phyloP scores from a whole-genome alignment of 2,888 invertebrate genomes.

The Sinodicranocentrus sp. region DNA sequence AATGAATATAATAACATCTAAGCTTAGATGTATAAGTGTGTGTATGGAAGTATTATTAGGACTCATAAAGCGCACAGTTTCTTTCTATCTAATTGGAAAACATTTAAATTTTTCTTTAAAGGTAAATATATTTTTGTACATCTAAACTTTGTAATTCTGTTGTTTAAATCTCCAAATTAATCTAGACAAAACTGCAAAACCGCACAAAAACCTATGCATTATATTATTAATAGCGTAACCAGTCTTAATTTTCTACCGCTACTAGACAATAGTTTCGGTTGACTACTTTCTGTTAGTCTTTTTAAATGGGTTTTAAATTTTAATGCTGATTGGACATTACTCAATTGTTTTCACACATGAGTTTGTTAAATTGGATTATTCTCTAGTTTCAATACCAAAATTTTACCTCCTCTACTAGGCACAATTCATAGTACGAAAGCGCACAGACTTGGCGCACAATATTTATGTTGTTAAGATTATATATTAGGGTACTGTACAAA shows the following conservation, averaged over 20 bases:
- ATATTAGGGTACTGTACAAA: slow-evolving; percentile 21
- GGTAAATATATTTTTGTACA: no score
- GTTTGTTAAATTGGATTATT: background rate
- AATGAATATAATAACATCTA: slow-evolving; percentile 46
- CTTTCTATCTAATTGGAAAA: slow-evolving; percentile 34
- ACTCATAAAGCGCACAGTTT: slow-evolving; percentile 59
- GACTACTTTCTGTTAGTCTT: no score
- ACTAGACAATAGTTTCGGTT: no score
- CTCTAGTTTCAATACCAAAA: slow-evolving; percentile 13
- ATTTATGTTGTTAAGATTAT: slow-evolving; percentile 50
- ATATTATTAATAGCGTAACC: no score
- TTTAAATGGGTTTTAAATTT: no score
- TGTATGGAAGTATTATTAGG: slow-evolving; percentile 67
- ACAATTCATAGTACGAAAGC: slow-evolving; percentile 65
- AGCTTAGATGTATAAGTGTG: slow-evolving; percentile 56
- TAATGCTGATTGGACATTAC: no score
- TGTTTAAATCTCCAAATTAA: slow-evolving; percentile 31
- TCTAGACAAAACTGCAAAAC: slow-evolving; percentile 49
- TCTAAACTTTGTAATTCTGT: no score
- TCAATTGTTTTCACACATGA: no score
- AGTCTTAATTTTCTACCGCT: no score
- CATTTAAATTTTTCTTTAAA: no score
- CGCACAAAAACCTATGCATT: slow-evolving; percentile 52
- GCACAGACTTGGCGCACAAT: slow-evolving; percentile 62
- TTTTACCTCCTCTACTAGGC: slow-evolving; percentile 36